Conservation (phyloP, 2,888 invertebrate species). For the Synanthedon formicaeformis region DNA sequence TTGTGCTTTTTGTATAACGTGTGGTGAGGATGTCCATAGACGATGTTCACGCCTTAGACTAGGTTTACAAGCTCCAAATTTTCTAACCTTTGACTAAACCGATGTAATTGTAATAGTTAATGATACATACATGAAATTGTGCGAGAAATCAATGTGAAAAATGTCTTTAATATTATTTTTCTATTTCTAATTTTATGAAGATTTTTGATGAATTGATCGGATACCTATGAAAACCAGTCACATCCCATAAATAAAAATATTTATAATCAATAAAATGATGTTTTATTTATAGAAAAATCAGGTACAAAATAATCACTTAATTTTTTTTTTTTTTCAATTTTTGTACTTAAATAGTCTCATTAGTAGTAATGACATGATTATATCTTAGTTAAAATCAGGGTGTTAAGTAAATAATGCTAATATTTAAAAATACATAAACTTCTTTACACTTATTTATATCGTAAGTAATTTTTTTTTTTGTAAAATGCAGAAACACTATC, state of each 20-base stretch:
- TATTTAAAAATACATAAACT: too few relatives aligned
- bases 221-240: constrained; percentile 57
- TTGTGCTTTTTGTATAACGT: constrained; percentile 29
- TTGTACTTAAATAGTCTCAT: not conserved
- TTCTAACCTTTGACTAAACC: constrained; percentile 25
- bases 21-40: not conserved
- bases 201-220: constrained; percentile 60
- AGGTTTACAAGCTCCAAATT: constrained; percentile 4
- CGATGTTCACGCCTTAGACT: not conserved
- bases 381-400: too few relatives aligned
- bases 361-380: too few relatives aligned
- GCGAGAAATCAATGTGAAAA: constrained; percentile 12
- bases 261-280: constrained; percentile 49
- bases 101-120: constrained; percentile 18
- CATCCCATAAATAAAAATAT: constrained; percentile 66
- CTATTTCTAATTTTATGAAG: constrained; percentile 69
- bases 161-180: constrained; percentile 70
- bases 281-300: constrained; percentile 30
- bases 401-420: too few relatives aligned
- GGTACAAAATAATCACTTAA: constrained; percentile 1
- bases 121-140: constrained; percentile 8
- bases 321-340: not conserved
- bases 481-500: too few relatives aligned
- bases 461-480: too few relatives aligned
- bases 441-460: too few relatives aligned